A percentile compares a stretch with the other conserved stretches of the same genome.
Evolutionary conservation across 2,113 vertebrate genomes (phyloP).

Genomic region (cattle (Bos taurus)): DNA sequence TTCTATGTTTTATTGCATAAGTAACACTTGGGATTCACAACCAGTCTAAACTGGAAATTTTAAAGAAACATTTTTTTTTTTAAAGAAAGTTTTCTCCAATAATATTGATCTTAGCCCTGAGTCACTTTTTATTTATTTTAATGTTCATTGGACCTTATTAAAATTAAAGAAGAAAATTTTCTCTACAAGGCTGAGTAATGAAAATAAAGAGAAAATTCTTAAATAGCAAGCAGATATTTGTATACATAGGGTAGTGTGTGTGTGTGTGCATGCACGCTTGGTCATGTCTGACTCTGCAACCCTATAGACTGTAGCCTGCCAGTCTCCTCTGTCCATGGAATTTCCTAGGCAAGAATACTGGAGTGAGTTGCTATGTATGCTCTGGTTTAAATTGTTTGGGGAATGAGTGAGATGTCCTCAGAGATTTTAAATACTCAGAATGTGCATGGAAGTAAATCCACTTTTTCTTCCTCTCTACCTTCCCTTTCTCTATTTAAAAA

Average conservation of each 20-base stretch:
- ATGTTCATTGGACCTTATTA: neutral
- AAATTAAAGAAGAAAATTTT: neutral
- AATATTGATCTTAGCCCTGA: neutral
- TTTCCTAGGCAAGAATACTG: neutral
- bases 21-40: neutral
- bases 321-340: neutral
- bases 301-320: neutral
- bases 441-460: neutral
- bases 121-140: neutral
- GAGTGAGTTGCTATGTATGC: neutral
- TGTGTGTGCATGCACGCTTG: neutral
- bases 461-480: neutral
- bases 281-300: neutral
- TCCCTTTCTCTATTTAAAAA: neutral
- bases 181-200: neutral
- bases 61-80: neutral
- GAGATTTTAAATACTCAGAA: neutral
- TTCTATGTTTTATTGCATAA: neutral
- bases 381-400: neutral
- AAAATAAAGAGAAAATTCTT: neutral
- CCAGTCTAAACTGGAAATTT: neutral
- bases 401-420: neutral
- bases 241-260: neutral
- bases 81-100: neutral
- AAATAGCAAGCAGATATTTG: neutral